phyloP scores from a whole-genome alignment of 2,888 invertebrate species.

The Leptarthrus brevirostris region DNA sequence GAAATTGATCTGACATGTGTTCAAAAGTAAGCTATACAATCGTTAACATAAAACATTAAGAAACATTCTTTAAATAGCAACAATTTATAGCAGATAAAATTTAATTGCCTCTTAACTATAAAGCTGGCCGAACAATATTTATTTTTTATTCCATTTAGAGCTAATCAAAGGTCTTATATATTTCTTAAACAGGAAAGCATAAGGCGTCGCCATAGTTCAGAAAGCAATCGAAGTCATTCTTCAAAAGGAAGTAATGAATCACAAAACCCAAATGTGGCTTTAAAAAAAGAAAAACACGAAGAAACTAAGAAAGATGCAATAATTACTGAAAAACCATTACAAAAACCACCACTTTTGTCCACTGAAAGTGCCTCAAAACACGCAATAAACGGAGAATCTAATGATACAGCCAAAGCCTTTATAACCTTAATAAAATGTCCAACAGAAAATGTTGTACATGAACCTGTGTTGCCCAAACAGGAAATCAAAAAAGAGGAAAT shows the following conservation, averaged over 20 bases:
- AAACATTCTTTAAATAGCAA: too few relatives aligned
- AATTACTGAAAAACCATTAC: neutral
- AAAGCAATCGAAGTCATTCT: constrained; percentile 46
- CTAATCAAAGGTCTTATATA: too few relatives aligned
- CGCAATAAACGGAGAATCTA: constrained; percentile 41
- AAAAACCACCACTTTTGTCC: constrained; percentile 23
- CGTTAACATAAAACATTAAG: too few relatives aligned
- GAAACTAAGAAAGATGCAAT: neutral
- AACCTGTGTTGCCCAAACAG: neutral
- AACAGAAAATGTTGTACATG: neutral
- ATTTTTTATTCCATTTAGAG: too few relatives aligned
- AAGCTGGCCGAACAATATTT: too few relatives aligned
- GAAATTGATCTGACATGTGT: too few relatives aligned
- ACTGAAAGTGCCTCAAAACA: constrained; percentile 52
- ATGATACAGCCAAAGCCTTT: constrained; percentile 42
- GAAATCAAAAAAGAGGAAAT: constrained; percentile 16
- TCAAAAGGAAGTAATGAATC: constrained; percentile 41
- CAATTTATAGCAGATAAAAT: too few relatives aligned
- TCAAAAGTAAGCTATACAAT: too few relatives aligned
- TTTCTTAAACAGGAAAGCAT: constrained; percentile 44
- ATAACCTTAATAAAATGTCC: constrained; percentile 3
- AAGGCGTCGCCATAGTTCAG: constrained; percentile 49
- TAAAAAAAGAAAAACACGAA: neutral
- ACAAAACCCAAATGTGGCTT: neutral
- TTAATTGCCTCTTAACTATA: too few relatives aligned